Conservation (phyloP, 2,113 vertebrate genomes). For the Megatriorchis doriae region DNA sequence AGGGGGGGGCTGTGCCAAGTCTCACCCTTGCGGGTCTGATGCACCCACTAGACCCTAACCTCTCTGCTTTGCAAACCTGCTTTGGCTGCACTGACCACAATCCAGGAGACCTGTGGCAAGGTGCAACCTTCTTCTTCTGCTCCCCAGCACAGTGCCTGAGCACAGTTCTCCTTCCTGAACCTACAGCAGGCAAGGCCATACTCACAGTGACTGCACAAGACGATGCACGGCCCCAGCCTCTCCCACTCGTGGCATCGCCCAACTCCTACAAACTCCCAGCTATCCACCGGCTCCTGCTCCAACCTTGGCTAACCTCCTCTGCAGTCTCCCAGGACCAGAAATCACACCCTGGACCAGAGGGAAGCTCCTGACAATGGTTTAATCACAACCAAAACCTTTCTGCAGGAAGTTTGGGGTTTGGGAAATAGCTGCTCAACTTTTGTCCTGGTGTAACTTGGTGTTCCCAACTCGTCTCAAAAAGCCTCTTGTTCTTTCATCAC, state of each 20-base stretch:
- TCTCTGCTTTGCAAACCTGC: not conserved
- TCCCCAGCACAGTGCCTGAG: not conserved
- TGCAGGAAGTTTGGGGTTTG: not conserved
- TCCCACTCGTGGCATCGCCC: not conserved
- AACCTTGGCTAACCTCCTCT: not conserved
- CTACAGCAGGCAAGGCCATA: accelerated
- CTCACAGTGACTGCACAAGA: not conserved
- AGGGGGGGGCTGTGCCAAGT: not conserved
- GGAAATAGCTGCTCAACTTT: not conserved
- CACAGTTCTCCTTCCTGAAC: not conserved
- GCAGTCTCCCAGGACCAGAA: not conserved
- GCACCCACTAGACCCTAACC: not conserved
- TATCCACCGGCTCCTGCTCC: not conserved
- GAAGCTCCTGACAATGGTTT: not conserved
- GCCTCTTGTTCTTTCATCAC: slow-evolving; percentile 50
- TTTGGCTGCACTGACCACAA: accelerated
- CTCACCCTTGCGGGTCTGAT: not conserved
- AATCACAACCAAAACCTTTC: not conserved
- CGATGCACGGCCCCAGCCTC: not conserved
- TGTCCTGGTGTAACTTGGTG: slow-evolving; percentile 34
- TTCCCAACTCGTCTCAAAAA: not conserved
- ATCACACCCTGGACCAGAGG: not conserved
- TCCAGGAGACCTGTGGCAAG: not conserved
- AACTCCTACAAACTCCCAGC: not conserved
- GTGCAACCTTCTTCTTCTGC: not conserved